These are phyloP conservation scores for Drosophila ananassae DNA, from an alignment of 1,140 invertebrate species.

Conservation along the genomic window DNA sequence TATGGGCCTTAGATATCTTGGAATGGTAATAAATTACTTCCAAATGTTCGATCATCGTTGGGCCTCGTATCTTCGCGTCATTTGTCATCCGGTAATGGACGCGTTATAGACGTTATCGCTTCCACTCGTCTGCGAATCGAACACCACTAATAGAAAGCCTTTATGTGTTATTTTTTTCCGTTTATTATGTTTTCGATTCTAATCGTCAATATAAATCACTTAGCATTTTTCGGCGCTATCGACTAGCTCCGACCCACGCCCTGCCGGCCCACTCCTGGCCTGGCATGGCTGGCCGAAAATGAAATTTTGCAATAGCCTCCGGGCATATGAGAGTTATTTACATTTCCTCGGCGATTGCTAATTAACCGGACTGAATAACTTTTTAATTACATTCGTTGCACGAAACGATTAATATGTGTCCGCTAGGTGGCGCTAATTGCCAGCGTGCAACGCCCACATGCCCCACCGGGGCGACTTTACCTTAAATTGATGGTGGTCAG, in stretches of 20 bases:
- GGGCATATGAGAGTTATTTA: conserved; percentile 7
- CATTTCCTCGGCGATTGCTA: conserved; percentile 13
- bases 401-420: conserved; percentile 27
- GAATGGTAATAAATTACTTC: conserved; percentile 30
- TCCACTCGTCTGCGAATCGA: conserved; percentile 8
- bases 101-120: conserved; percentile 31
- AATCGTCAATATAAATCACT: conserved; percentile 68
- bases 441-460: conserved; percentile 9
- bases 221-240: conserved; percentile 52
- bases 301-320: background rate
- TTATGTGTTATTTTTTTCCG: conserved; percentile 29
- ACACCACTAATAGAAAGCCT: conserved; percentile 30
- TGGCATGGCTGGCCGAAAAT: conserved; percentile 22
- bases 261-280: conserved; percentile 4
- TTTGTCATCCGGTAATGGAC: conserved; percentile 48
- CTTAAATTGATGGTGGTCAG: conserved; percentile 60
- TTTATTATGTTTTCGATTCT: conserved; percentile 36
- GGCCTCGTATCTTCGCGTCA: conserved; percentile 24
- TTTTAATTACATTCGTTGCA: conserved; percentile 59
- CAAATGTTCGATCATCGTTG: conserved; percentile 14
- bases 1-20: conserved; percentile 27
- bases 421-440: conserved; percentile 52
- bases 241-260: conserved; percentile 38
- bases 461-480: conserved; percentile 16
- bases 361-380: conserved; percentile 51